phyloP scores from a whole-genome alignment of 2,113 vertebrate species.

The Rhadina sibilatrix region DNA sequence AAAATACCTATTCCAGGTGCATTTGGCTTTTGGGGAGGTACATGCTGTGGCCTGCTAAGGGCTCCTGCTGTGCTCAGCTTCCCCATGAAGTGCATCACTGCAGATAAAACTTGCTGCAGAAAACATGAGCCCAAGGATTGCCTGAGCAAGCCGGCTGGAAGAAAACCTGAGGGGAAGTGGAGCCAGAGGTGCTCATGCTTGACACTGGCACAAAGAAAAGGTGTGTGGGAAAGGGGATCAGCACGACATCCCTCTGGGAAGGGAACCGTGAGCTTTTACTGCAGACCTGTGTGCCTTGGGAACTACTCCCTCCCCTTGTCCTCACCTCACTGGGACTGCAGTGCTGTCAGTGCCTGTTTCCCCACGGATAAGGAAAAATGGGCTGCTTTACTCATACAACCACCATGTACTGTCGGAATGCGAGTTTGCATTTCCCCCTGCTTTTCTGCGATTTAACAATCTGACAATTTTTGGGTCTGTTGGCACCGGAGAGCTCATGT shows the following conservation, averaged over 20 bases:
- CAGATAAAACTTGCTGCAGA: neutral
- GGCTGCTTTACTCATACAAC: rapidly evolving
- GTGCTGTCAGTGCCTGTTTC: rapidly evolving
- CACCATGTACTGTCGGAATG: rapidly evolving
- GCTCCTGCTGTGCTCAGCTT: neutral
- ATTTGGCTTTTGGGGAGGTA: neutral
- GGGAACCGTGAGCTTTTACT: rapidly evolving
- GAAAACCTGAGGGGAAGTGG: rapidly evolving
- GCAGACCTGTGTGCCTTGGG: rapidly evolving
- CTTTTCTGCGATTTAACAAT: rapidly evolving
- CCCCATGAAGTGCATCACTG: neutral
- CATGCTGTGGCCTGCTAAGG: neutral
- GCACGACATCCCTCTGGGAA: rapidly evolving
- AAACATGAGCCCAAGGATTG: rapidly evolving
- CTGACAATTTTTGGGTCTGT: rapidly evolving
- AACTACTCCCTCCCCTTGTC: rapidly evolving
- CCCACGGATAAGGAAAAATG: rapidly evolving
- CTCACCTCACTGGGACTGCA: rapidly evolving
- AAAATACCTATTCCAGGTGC: neutral
- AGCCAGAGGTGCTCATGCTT: rapidly evolving
- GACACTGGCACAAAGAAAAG: rapidly evolving
- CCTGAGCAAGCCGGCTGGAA: neutral
- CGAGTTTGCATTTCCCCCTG: rapidly evolving
- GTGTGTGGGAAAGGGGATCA: neutral
- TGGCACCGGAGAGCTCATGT: rapidly evolving